Conservation (phyloP, 2,113 vertebrate species). For the Hippocampus barbouri region DNA sequence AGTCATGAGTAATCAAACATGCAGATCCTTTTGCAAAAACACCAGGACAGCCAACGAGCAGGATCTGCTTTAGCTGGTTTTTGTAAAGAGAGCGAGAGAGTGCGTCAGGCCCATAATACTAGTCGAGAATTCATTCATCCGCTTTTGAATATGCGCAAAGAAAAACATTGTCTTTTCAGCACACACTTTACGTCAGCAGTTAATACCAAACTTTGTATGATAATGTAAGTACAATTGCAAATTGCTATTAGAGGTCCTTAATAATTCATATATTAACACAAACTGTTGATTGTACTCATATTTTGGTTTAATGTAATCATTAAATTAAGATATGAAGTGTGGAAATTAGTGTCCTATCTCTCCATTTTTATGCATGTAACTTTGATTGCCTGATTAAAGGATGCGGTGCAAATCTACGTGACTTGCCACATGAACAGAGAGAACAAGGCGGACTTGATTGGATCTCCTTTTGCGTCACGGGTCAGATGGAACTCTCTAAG, state of each 20-base stretch:
- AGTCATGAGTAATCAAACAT: slow-evolving; percentile 35
- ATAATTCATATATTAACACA: too few species aligned
- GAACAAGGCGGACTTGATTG: slow-evolving; percentile 1
- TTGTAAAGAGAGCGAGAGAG: neutral
- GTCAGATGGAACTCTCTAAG: slow-evolving; percentile 22
- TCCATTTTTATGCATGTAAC: neutral
- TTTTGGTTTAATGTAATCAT: too few species aligned
- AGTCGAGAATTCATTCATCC: neutral
- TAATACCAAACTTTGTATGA: neutral
- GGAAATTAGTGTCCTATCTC: too few species aligned
- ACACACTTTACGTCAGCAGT: neutral
- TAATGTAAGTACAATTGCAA: neutral
- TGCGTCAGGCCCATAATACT: neutral
- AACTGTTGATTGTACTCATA: too few species aligned
- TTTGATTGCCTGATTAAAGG: neutral
- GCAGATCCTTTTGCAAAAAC: slow-evolving; percentile 28
- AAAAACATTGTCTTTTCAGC: neutral
- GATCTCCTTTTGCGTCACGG: slow-evolving; percentile 20
- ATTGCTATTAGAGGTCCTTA: neutral
- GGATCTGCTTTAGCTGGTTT: slow-evolving; percentile 15
- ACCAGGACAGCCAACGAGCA: slow-evolving; percentile 9
- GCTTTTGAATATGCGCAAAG: neutral
- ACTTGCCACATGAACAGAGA: neutral
- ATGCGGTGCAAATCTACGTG: too few species aligned
- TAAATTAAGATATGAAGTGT: too few species aligned